phyloP scores from a whole-genome alignment of 2,888 invertebrate species.

The Acanthopleura granulata region DNA sequence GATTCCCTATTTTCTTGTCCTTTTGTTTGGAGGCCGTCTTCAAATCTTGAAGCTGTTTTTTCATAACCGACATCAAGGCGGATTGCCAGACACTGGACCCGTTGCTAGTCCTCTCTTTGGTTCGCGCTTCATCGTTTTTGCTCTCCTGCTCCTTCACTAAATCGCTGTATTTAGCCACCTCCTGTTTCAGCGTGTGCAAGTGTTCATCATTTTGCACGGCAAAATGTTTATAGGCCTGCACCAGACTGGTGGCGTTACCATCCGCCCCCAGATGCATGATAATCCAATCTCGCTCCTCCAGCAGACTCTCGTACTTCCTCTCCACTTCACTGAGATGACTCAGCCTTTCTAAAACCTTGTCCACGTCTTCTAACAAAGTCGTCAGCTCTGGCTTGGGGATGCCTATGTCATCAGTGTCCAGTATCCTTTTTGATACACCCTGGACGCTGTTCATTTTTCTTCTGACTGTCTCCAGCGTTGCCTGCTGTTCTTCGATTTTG shows the following conservation, averaged over 20 bases:
- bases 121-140: constrained; percentile 17
- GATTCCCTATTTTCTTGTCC: constrained; percentile 41
- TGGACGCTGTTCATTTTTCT: constrained; percentile 29
- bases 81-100: constrained; percentile 48
- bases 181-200: constrained; percentile 38
- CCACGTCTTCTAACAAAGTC: constrained; percentile 46
- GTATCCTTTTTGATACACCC: constrained; percentile 20
- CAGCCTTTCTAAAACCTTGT: constrained; percentile 42
- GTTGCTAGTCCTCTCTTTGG: constrained; percentile 26
- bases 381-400: constrained; percentile 39
- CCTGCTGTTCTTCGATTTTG: constrained; percentile 24
- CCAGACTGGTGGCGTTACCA: constrained; percentile 34
- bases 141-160: constrained; percentile 25
- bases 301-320: constrained; percentile 44
- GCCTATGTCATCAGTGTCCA: constrained; percentile 37
- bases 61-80: constrained; percentile 52
- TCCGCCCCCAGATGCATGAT: constrained; percentile 46
- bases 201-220: constrained; percentile 44
- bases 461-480: constrained; percentile 24
- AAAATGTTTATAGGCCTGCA: constrained; percentile 50
- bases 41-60: constrained; percentile 50
- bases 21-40: constrained; percentile 45
- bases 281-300: constrained; percentile 50
- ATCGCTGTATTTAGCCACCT: constrained; percentile 33
- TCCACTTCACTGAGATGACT: constrained; percentile 39